Evolutionary conservation across 2,113 vertebrate genomes (phyloP).

Genomic region (Paralichthys olivaceus): DNA sequence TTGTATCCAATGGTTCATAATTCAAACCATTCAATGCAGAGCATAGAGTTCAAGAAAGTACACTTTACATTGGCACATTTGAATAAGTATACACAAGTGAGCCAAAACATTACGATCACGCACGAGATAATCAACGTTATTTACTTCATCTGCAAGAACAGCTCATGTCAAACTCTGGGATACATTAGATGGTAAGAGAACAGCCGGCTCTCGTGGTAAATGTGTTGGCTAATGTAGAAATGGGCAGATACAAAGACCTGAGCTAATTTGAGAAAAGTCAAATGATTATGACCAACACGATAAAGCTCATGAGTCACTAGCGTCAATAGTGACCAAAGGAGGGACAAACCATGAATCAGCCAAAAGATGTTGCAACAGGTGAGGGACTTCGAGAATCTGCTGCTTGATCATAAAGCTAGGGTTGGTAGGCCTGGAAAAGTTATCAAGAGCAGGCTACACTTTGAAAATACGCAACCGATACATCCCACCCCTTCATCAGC

Average conservation of each 20-base stretch:
- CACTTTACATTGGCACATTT: not conserved
- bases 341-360: not conserved
- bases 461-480: no score
- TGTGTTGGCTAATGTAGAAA: not conserved
- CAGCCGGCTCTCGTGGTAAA: not conserved
- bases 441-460: no score
- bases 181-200: not conserved
- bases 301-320: not conserved
- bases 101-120: not conserved
- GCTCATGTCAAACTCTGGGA: not conserved
- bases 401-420: not conserved
- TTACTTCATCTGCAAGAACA: not conserved
- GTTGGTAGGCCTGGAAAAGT: no score
- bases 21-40: not conserved
- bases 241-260: not conserved
- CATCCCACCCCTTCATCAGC: no score
- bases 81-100: not conserved
- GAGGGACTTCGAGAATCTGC: not conserved
- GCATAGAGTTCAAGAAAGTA: not conserved
- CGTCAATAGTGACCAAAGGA: not conserved
- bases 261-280: not conserved
- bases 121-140: not conserved
- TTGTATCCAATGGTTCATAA: not conserved
- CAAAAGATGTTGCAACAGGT: not conserved
- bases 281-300: not conserved